Evolutionary conservation across 2,113 vertebrate species (phyloP), one percentile per base, ranked within the genome.

Genomic region (Corythaeola cristata): DNA sequence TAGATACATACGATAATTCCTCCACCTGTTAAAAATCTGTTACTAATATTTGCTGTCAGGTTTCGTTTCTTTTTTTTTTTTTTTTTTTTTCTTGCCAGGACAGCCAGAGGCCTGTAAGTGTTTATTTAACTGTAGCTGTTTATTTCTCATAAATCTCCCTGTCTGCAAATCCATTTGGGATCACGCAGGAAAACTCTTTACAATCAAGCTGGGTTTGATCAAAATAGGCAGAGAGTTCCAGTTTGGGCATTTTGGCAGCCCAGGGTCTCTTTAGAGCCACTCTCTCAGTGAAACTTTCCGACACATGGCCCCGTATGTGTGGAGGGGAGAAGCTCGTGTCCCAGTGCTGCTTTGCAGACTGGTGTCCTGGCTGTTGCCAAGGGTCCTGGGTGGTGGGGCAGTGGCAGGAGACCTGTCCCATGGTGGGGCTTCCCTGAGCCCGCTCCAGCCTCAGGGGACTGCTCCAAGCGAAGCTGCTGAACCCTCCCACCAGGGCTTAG

Each of bases 11-110:
- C 0, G 4, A 76, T 91, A 94, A 96, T 78, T 93, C 53, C n/a
- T 94, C 58, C 87, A 95, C 96, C 93, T 96, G 94, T 75, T 96
- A 92, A 86, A 96, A 94, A 78, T 87, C 86, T 95, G 47, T 78
- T 87, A 60, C 77, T 96, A 78, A 39, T 95, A 84, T 92, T 84
- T 91, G 60, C 80, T 85, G 37, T 87, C 52, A 59, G 28, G 21
- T 80, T 69, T 47, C 0, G 33, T 13, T 10, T 44, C 28, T 52
- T 21, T 32, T n/a, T n/a, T 16, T n/a, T 50, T 10, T 26, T 45
- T 56, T 22, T 22, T 35, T 21, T 23, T 15, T 13, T 15, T 22
- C 1, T n/a, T 82, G 32, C 60, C 78, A 79, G 86, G n/a, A 56
- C 79, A 90, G 73, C 81, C 89, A 82, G 47, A 82, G 52, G 74